A percentile compares a stretch with the other conserved stretches of the same genome.
Conservation (phyloP, 2,888 invertebrate species). For the Conchocele bisecta region DNA sequence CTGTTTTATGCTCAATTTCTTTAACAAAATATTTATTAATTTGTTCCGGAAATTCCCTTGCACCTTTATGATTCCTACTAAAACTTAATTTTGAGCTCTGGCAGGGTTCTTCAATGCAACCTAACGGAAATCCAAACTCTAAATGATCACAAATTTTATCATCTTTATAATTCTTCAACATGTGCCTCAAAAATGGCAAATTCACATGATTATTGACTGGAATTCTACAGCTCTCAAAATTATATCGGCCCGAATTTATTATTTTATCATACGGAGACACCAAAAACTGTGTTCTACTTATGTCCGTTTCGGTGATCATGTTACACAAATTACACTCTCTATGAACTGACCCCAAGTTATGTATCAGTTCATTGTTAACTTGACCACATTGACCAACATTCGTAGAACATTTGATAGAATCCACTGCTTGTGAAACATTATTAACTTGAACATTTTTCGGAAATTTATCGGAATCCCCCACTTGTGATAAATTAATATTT, state of each 20-base stretch:
- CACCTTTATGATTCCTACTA: not conserved
- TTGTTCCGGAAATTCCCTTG: not conserved
- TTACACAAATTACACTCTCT: no score
- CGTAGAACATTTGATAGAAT: no score
- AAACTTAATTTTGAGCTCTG: not conserved
- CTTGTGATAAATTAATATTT: no score
- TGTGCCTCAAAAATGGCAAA: not conserved
- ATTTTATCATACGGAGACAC: not conserved
- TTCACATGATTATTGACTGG: not conserved
- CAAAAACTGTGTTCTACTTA: no score
- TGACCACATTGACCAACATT: no score
- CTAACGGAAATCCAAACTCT: constrained; percentile 2
- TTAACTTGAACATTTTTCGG: no score
- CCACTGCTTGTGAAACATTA: no score
- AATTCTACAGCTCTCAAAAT: not conserved
- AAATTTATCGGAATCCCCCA: no score
- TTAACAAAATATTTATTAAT: not conserved
- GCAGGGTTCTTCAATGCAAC: not conserved
- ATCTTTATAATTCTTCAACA: not conserved
- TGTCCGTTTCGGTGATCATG: no score
- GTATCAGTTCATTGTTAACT: no score
- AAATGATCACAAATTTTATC: not conserved
- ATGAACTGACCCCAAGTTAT: no score
- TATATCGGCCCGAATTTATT: not conserved
- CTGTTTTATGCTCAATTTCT: not conserved